Conservation (phyloP, 2,888 invertebrate genomes). For the Auanema sp. region DNA sequence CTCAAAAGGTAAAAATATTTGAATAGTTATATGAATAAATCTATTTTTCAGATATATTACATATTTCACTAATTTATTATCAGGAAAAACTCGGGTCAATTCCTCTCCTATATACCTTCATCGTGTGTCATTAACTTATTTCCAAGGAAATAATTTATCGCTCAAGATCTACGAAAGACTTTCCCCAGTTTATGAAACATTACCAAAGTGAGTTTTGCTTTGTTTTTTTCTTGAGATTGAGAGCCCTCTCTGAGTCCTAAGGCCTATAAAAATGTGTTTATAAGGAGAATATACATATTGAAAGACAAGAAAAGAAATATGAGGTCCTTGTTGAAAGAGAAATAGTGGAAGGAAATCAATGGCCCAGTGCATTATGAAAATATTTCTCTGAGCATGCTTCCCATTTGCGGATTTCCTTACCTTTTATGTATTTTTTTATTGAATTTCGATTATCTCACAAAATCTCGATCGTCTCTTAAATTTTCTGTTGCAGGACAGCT, state of each 20-base stretch:
- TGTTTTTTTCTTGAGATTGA: too few relatives aligned
- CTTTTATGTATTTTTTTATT: too few relatives aligned
- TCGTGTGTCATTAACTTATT: slow-evolving; percentile 63
- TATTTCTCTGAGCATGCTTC: too few relatives aligned
- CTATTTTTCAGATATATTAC: slow-evolving; percentile 77
- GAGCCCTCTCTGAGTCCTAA: too few relatives aligned
- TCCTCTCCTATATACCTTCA: slow-evolving; percentile 83
- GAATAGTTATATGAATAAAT: neutral
- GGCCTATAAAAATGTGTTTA: too few relatives aligned
- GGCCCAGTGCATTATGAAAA: too few relatives aligned
- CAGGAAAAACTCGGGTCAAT: slow-evolving; percentile 85
- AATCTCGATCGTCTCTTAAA: neutral
- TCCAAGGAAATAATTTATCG: slow-evolving; percentile 66
- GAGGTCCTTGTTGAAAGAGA: too few relatives aligned
- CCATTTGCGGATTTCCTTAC: too few relatives aligned
- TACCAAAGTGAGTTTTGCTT: slow-evolving; percentile 32
- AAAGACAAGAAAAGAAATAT: too few relatives aligned
- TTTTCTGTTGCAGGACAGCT: slow-evolving; percentile 24
- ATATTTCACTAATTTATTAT: slow-evolving; percentile 86
- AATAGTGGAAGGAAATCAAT: too few relatives aligned
- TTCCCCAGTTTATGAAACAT: slow-evolving; percentile 82
- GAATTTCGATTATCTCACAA: slow-evolving; percentile 10
- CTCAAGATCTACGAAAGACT: slow-evolving; percentile 83
- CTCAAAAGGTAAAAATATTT: slow-evolving; percentile 27
- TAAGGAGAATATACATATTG: too few relatives aligned